phyloP scores from a whole-genome alignment of 1,140 invertebrate genomes.

The Cataglyphis hispanica region DNA sequence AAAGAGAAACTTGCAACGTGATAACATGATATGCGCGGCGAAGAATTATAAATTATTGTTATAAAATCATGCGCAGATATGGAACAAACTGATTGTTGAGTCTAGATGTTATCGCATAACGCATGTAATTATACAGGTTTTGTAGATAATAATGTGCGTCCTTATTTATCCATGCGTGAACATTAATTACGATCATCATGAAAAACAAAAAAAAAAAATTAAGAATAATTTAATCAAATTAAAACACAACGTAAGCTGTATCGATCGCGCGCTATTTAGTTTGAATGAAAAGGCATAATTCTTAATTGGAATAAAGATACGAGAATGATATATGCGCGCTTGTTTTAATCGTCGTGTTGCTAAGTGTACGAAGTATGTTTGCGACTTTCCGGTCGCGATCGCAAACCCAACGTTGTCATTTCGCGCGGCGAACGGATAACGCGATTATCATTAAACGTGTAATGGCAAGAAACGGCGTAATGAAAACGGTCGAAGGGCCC shows the following conservation, averaged over 20 bases:
- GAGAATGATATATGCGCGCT: background rate
- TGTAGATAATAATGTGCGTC: constrained; percentile 8
- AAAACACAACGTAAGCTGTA: background rate
- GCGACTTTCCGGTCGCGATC: constrained; percentile 50
- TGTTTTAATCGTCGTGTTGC: constrained; percentile 30
- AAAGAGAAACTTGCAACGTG: constrained; percentile 21
- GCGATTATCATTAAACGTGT: constrained; percentile 73
- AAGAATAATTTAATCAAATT: constrained; percentile 1
- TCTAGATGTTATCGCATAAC: background rate
- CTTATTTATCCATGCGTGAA: background rate
- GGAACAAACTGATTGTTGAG: constrained; percentile 11
- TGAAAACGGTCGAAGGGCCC: constrained; percentile 70
- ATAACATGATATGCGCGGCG: background rate
- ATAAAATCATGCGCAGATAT: constrained; percentile 26
- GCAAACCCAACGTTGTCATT: constrained; percentile 51
- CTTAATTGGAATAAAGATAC: constrained; percentile 74
- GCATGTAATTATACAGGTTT: constrained; percentile 33
- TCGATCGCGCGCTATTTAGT: constrained; percentile 16
- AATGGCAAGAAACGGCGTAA: constrained; percentile 66
- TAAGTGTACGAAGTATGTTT: constrained; percentile 42
- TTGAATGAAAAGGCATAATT: constrained; percentile 37
- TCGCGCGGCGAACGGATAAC: constrained; percentile 52
- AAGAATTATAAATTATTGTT: constrained; percentile 17
- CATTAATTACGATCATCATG: background rate
- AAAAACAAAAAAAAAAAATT: background rate